Base-by-base conservation (phyloP, 2,113 vertebrate species). In the Tylochromis polylepis region DNA sequence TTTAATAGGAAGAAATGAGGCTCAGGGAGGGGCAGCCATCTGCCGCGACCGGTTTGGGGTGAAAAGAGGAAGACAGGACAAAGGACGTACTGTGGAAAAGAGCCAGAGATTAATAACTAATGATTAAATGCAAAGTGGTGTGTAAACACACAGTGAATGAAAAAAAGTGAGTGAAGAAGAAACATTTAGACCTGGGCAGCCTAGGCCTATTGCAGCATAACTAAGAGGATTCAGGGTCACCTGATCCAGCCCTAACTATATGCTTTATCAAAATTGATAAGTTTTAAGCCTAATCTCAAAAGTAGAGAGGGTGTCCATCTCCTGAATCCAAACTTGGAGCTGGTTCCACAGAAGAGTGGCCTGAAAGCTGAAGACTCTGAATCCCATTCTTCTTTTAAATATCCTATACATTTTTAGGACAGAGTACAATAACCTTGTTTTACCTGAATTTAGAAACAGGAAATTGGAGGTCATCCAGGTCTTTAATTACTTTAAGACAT, bases 281-380 rank as follows among this genome's bases (percentile, higher is more conserved):
- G 10, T 62, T 0, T 62, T 10, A 3, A 36, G 5, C 59, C 31
- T 62, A n/a, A 36, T 62, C 10, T 65, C n/a, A 2, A 36, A 0
- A 65, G 2, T 8, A 65, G 60, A 65, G 60, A 36, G 0, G 0
- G 60, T 65, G 31, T 65, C 60, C 0, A 0, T 65, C 3, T 62
- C 59, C 59, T 36, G 31, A 36, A 65, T 65, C 31, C 60, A 36
- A 12, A 36, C 60, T 65, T 31, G 5, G 34, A 36, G 31, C 31
- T 65, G 31, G 31, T 65, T 4, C 60, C 60, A 36, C 31, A 65
- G 31, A 65, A 65, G 60, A 38, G 31, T 6, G 0, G 1, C 29
- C 15, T 31, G 27, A 60, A 60, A 2, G 2, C 59, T 62, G 34
- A 34, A 34, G 34, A 5, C 31, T 6, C 31, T 6, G 59, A 36